Base-by-base conservation (phyloP, 2,113 vertebrate species). In the Chaenocephalus aceratus region DNA sequence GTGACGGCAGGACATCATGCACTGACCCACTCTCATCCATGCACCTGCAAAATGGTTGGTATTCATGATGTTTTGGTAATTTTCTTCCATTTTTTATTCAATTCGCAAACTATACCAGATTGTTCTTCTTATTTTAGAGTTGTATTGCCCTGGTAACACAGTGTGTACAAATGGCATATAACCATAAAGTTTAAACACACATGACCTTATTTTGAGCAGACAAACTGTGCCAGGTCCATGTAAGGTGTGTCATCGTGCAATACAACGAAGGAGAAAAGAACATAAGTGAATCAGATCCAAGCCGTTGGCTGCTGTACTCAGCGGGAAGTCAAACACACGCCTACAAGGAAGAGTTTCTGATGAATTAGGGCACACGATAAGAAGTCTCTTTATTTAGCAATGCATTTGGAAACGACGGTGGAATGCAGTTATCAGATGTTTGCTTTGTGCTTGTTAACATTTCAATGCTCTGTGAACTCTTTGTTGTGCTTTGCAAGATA, bases 181-280 rank as follows among this genome's bases (percentile, higher is more conserved):
- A 57, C 61, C 59, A 67, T 49, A 53, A 72, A 73, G 59, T 45
- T 74, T 11, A 63, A 70, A 71, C 57, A 71, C 63, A 77, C 53
- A 48, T 90, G 86, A 80, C 89, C 90, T 75, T 60, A 76, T 89
- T 91, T 77, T 77, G 53, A 86, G 85, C 73, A 81, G 75, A 86
- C 77, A 84, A 85, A 86, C 83, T 89, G 71, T 88, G 84, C 82
- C 89, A 88, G 64, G 52, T 80, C 49, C 23, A 14, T 54, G 51
- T n/a, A 81, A 89, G 92, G 92, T 74, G 92, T 90, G 92, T 88
- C 84, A 5, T 51, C n/a, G 8, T 15, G 79, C 83, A 72, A 90
- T 91, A 92, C 91, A 92, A 77, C 58, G 73, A 16, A 69, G 13
- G 41, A 81, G 79, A 76, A 88, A 83, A 76, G 73, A 87, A 88